Evolutionary conservation across 2,113 vertebrate genomes (phyloP), one percentile per base, ranked within the genome.

Genomic region (Hemiscyllium ocellatum): DNA sequence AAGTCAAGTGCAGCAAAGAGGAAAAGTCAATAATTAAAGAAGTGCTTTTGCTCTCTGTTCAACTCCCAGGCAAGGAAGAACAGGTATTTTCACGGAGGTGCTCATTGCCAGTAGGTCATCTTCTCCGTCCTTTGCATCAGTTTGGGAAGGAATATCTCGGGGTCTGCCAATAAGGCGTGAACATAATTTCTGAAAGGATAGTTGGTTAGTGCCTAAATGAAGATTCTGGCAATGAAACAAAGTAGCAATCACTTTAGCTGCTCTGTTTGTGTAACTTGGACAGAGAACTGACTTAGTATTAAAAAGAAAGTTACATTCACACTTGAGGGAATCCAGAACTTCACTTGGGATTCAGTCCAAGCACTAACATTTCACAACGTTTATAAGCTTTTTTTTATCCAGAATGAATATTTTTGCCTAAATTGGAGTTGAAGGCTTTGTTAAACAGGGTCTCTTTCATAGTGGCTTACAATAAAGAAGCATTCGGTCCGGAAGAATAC

Each of bases 361-460:
- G 33, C 66, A 22, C 89, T 37, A 93, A n/a, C 65, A 93, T 93
- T 93, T 93, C 89, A 93, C 89, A 66, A 61, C 66, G n/a, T 66
- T 68, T 93, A 37, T 3, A 68, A 65, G 24, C 29, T 22, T 66
- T 65, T 89, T 65, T 90, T 68, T 93, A 1, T 61, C 56, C 61
- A 22, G 33, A 93, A 93, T 93, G 56, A 93, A 93, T 93, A 66
- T 66, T 93, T 93, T 93, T 93, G 89, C 89, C 89, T 93, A 93
- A 93, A 93, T 93, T 93, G 89, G 56, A 93, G 89, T 93, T 93
- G 89, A 68, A 68, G 66, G 37, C 52, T 29, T 90, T 26, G 52
- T 90, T 37, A 68, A 61, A 37, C 89, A 22, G 6, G 2, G 12
- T 61, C 29, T 61, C 52, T 90, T 90, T 90, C 87, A 33, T 29